phyloP scores from a whole-genome alignment of 2,113 vertebrate species.

The Callipepla squamata region DNA sequence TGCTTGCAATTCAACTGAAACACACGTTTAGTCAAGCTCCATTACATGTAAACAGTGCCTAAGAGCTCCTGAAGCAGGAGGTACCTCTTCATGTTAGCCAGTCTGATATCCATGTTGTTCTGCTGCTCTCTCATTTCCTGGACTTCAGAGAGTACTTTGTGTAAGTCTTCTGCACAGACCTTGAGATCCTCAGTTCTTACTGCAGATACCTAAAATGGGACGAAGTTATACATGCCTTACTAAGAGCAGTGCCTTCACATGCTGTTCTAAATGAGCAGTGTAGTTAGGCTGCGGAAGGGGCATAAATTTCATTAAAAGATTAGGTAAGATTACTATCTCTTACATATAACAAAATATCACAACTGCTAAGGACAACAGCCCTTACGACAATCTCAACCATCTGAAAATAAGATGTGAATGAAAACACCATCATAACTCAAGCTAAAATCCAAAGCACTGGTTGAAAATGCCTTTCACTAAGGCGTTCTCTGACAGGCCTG shows the following conservation, averaged over 20 bases:
- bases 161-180: conserved; percentile 64
- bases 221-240: not conserved
- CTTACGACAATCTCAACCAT: not conserved
- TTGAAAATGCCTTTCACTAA: not conserved
- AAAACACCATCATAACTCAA: not conserved
- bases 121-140: conserved; percentile 75
- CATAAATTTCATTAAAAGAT: not conserved
- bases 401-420: not conserved
- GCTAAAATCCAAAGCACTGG: not conserved
- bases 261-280: not conserved
- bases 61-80: not conserved
- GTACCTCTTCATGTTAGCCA: conserved; percentile 77
- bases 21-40: not conserved
- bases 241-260: not conserved
- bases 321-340: not conserved
- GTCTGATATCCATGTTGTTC: conserved; percentile 66
- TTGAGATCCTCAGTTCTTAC: conserved; percentile 71
- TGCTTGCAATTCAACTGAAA: conserved; percentile 42
- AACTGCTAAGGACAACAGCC: not conserved
- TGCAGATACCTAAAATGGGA: conserved; percentile 59
- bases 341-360: not conserved
- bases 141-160: conserved; percentile 73
- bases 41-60: not conserved
- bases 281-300: not conserved
- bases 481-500: not conserved